Conservation (phyloP, 2,113 vertebrate genomes). For the Nothobranchius furzeri region DNA sequence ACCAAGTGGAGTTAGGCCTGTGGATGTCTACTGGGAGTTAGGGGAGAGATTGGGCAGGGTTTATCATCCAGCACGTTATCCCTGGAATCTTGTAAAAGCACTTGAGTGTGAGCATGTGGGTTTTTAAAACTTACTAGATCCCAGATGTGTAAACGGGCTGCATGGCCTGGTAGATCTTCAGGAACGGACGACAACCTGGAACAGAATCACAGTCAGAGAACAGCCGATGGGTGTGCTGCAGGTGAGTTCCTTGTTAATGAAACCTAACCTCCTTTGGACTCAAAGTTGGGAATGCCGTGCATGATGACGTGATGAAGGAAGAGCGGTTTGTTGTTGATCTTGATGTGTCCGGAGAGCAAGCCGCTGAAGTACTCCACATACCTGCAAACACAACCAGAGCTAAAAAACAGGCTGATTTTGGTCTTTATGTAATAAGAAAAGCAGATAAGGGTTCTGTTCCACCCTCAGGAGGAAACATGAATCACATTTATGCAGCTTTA, state of each 20-base stretch:
- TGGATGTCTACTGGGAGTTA: slow-evolving; percentile 35
- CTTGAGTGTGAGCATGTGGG: slow-evolving; percentile 30
- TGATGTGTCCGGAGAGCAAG: slow-evolving; percentile 93
- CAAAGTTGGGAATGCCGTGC: slow-evolving; percentile 97
- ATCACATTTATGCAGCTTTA: too few relatives aligned
- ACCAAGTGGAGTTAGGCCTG: slow-evolving; percentile 8
- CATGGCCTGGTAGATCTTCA: slow-evolving; percentile 99
- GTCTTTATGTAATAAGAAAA: background rate
- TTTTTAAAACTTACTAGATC: slow-evolving; percentile 89
- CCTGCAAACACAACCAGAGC: slow-evolving; percentile 64
- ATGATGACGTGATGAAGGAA: slow-evolving; percentile 98
- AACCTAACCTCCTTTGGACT: slow-evolving; percentile 90
- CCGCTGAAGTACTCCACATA: slow-evolving; percentile 98
- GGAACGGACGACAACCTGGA: slow-evolving; percentile 95
- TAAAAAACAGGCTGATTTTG: too few relatives aligned
- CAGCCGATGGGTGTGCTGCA: background rate
- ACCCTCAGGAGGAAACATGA: too few relatives aligned
- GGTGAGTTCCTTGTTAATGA: too few relatives aligned
- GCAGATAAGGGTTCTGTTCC: background rate
- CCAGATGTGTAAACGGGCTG: slow-evolving; percentile 98
- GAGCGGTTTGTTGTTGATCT: slow-evolving; percentile 99
- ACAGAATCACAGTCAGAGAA: slow-evolving; percentile 18
- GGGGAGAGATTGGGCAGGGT: slow-evolving; percentile 36
- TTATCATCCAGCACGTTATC: slow-evolving; percentile 56
- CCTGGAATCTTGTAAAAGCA: slow-evolving; percentile 63